Conservation (phyloP, 1,140 invertebrate genomes). For the Temnothorax nylanderi region DNA sequence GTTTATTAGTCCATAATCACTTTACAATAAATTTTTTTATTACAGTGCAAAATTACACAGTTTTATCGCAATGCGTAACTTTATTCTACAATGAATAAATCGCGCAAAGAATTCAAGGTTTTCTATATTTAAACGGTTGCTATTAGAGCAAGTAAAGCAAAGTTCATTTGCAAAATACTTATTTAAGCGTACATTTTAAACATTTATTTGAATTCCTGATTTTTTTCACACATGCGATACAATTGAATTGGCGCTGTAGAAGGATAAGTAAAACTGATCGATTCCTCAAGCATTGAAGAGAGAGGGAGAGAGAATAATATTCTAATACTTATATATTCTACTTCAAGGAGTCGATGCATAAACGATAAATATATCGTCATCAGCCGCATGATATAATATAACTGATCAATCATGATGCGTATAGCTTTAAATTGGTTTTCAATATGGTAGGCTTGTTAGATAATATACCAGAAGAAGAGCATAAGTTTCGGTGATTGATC, state of each 20-base stretch:
- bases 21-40: not conserved
- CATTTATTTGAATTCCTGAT: not conserved
- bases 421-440: not conserved
- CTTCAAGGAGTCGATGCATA: not conserved
- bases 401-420: not conserved
- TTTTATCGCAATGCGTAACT: not conserved
- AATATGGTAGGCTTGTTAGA: not conserved
- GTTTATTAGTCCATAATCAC: too few relatives aligned
- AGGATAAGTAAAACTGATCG: not conserved
- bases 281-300: not conserved
- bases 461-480: not conserved
- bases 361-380: conserved; percentile 1
- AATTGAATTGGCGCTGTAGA: not conserved
- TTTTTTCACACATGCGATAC: not conserved
- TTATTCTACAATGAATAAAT: not conserved
- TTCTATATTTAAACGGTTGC: conserved; percentile 19
- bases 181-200: not conserved
- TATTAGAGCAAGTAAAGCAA: not conserved
- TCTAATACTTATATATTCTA: not conserved
- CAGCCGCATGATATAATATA: not conserved
- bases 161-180: conserved; percentile 1
- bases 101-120: not conserved
- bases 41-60: not conserved
- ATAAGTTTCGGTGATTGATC: not conserved
- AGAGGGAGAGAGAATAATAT: not conserved